phyloP scores from a whole-genome alignment of 1,140 invertebrate species.

The Phthorimaea operculella region DNA sequence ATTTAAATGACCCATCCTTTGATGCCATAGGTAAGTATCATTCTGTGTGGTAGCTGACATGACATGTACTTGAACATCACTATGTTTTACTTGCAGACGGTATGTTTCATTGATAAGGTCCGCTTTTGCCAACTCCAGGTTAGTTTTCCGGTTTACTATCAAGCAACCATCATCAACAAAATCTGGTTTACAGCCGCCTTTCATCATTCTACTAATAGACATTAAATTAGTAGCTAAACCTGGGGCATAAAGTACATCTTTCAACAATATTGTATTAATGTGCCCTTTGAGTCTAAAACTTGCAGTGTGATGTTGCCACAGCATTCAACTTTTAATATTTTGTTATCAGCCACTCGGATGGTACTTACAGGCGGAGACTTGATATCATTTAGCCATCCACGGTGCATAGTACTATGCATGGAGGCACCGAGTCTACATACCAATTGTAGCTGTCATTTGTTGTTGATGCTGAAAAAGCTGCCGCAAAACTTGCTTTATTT shows the following conservation, averaged over 20 bases:
- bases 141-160: slow-evolving; percentile 21
- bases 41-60: slow-evolving; percentile 3
- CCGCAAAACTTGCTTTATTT: too few relatives aligned
- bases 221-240: slow-evolving; percentile 29
- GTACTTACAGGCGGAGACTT: slow-evolving; percentile 13
- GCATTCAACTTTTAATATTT: slow-evolving; percentile 14
- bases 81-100: not conserved
- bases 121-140: not conserved
- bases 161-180: slow-evolving; percentile 26
- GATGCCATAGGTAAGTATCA: slow-evolving; percentile 1
- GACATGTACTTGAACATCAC: not conserved
- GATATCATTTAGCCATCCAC: slow-evolving; percentile 6
- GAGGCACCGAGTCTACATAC: slow-evolving; percentile 1
- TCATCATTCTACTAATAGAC: slow-evolving; percentile 29
- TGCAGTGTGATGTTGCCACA: slow-evolving; percentile 21
- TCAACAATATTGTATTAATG: slow-evolving; percentile 12
- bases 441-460: not conserved
- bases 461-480: too few relatives aligned
- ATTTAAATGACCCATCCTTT: slow-evolving; percentile 4
- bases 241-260: slow-evolving; percentile 33
- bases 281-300: slow-evolving; percentile 14
- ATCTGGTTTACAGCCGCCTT: slow-evolving; percentile 24
- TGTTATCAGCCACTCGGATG: slow-evolving; percentile 26
- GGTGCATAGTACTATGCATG: slow-evolving; percentile 7
- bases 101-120: not conserved